A percentile compares a stretch with the other conserved stretches of the same genome.
Evolutionary conservation across 2,797 vertebrate genomes (phyloP).

Genomic region (Petrocephalus sullivani): DNA sequence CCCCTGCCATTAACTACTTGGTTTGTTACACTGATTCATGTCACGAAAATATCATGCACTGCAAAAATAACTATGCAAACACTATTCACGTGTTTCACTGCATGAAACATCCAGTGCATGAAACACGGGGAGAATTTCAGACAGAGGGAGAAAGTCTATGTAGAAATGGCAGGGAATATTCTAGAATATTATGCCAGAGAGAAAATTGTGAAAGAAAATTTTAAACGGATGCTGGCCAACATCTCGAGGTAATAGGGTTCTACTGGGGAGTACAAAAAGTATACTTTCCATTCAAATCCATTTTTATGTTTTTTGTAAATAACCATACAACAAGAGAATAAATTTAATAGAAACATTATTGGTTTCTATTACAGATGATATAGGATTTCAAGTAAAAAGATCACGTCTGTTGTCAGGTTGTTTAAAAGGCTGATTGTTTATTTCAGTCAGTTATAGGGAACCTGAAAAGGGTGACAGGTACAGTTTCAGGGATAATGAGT

Average conservation of each 20-base stretch:
- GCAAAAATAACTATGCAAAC: background rate
- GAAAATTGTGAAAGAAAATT: background rate
- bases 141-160: background rate
- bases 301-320: background rate
- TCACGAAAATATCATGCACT: background rate
- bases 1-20: background rate
- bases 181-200: background rate
- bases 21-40: background rate
- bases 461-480: constrained; percentile 21
- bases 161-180: background rate
- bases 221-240: background rate
- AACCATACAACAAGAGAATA: background rate
- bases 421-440: constrained; percentile 24
- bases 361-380: background rate
- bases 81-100: background rate
- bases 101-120: background rate
- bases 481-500: background rate
- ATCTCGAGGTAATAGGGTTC: background rate
- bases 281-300: background rate
- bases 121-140: background rate
- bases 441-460: constrained; percentile 43
- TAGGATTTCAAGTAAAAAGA: background rate
- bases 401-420: background rate
- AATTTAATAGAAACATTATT: background rate
- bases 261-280: background rate